phyloP scores from a whole-genome alignment of 2,888 invertebrate species.

The Nowickia ferox region DNA sequence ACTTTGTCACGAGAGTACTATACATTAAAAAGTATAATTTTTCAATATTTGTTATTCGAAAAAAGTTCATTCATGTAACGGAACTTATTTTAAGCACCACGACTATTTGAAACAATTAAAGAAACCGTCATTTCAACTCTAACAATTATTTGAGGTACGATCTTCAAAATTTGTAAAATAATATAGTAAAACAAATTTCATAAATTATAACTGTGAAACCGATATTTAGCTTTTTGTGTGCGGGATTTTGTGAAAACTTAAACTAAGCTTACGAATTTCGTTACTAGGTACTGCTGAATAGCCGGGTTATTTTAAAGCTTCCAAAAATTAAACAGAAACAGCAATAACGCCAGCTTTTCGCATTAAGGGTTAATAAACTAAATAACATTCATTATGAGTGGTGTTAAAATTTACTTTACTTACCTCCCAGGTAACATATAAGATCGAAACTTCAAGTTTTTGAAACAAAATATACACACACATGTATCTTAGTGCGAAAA shows the following conservation, averaged over 20 bases:
- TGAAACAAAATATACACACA: too few species aligned
- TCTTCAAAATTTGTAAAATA: background rate
- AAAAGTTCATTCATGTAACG: background rate
- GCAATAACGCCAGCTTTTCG: too few species aligned
- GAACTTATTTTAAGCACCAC: background rate
- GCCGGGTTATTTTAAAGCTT: too few species aligned
- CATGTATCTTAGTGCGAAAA: too few species aligned
- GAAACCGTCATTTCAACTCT: background rate
- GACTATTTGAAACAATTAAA: background rate
- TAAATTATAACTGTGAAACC: background rate
- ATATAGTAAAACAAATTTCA: background rate
- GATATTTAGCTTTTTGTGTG: background rate
- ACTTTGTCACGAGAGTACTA: conserved; percentile 9
- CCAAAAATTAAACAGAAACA: too few species aligned
- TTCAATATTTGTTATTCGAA: background rate
- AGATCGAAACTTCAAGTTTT: too few species aligned
- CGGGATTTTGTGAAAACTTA: background rate
- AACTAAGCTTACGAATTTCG: too few species aligned
- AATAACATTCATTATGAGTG: too few species aligned
- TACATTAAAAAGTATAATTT: background rate
- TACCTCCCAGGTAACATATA: too few species aligned
- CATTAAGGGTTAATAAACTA: too few species aligned
- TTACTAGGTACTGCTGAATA: too few species aligned
- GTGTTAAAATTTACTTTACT: too few species aligned
- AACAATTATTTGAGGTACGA: conserved; percentile 26